A percentile compares a stretch with the other conserved stretches of the same genome.
Conservation (phyloP, 1,140 invertebrate species). For the Myzus persicae region DNA sequence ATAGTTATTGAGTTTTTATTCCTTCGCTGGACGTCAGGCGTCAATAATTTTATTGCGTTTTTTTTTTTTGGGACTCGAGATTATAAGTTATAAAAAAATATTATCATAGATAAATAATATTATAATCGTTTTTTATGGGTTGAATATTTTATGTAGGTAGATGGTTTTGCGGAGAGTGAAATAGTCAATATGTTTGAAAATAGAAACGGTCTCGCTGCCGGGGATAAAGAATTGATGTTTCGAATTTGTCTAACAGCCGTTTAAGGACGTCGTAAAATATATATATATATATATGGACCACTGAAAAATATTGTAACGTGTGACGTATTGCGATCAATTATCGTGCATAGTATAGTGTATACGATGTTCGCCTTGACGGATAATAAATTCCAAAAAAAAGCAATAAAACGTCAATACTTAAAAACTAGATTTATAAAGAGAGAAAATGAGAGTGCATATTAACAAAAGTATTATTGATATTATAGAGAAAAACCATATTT, state of each 20-base stretch:
- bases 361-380: background rate
- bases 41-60: background rate
- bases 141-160: background rate
- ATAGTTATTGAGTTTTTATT: background rate
- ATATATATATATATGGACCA: background rate
- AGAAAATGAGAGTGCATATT: background rate
- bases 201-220: background rate
- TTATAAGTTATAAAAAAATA: background rate
- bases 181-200: background rate
- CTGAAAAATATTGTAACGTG: background rate
- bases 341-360: background rate
- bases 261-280: background rate
- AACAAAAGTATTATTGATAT: background rate
- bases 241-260: background rate
- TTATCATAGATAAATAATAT: background rate
- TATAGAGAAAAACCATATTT: background rate
- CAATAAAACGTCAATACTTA: background rate
- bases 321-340: background rate
- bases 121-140: background rate
- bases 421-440: background rate
- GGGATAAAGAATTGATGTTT: background rate
- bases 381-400: background rate
- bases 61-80: background rate
- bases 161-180: background rate
- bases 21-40: background rate